A percentile compares a stretch with the other conserved stretches of the same genome.
phyloP scores from a whole-genome alignment of 2,888 invertebrate genomes.

The Pyrrhia umbra region DNA sequence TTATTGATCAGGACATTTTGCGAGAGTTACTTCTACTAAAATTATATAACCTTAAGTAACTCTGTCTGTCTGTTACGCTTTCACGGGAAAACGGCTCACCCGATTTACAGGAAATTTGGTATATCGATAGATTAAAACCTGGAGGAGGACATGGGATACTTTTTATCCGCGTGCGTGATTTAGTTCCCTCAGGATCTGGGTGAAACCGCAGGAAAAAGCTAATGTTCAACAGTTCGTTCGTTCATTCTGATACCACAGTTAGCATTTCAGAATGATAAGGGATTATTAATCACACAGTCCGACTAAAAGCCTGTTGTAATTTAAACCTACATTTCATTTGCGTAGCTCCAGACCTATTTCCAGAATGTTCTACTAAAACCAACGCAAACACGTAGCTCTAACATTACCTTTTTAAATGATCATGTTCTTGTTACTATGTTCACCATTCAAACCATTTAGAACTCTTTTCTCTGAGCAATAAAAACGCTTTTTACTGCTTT shows the following conservation, averaged over 20 bases:
- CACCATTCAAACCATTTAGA: conserved; percentile 22
- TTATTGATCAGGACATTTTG: too few species aligned
- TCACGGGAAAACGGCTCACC: too few species aligned
- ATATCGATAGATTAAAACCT: too few species aligned
- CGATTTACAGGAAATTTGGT: too few species aligned
- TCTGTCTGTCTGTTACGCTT: too few species aligned
- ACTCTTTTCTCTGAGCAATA: conserved; percentile 43
- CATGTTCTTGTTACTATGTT: neutral
- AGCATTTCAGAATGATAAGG: conserved; percentile 1
- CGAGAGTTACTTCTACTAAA: too few species aligned
- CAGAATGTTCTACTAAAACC: conserved; percentile 18
- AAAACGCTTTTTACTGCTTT: conserved; percentile 37
- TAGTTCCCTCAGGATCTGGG: too few species aligned
- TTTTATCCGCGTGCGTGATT: too few species aligned
- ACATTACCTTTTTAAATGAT: conserved; percentile 30
- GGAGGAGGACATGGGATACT: too few species aligned
- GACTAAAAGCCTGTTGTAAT: conserved; percentile 28
- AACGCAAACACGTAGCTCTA: conserved; percentile 33
- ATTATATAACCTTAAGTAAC: too few species aligned
- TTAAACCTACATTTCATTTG: conserved; percentile 25
- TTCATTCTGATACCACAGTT: neutral
- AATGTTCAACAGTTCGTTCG: neutral
- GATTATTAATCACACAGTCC: conserved; percentile 27
- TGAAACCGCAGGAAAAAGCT: too few species aligned
- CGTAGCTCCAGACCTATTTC: neutral